Evolutionary conservation across 2,888 invertebrate species (phyloP).

Genomic region (Laothoe populi): DNA sequence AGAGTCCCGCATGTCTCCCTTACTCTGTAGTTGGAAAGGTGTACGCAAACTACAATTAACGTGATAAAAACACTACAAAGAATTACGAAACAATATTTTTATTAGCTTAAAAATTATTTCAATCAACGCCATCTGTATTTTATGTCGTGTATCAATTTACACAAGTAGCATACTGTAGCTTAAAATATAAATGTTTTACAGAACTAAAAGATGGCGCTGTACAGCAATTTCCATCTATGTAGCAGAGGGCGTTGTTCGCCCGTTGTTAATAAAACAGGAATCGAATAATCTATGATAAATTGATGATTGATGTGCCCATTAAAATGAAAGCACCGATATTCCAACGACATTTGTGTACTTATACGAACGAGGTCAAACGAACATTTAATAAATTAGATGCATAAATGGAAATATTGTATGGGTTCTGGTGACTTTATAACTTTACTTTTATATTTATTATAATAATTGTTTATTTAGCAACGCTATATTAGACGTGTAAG

Average conservation of each 20-base stretch:
- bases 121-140: slow-evolving; percentile 11
- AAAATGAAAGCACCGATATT: slow-evolving; percentile 19
- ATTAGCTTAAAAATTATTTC: neutral
- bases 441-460: too few species aligned
- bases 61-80: too few species aligned
- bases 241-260: slow-evolving; percentile 4
- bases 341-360: neutral
- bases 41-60: too few species aligned
- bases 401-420: slow-evolving; percentile 2
- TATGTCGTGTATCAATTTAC: neutral
- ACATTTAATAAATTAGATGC: neutral
- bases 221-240: neutral
- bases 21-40: too few species aligned
- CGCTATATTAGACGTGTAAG: neutral
- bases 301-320: slow-evolving; percentile 22
- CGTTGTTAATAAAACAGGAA: slow-evolving; percentile 9
- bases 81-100: too few species aligned
- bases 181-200: neutral
- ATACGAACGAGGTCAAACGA: slow-evolving; percentile 13
- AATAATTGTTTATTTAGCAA: neutral
- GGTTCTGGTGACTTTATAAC: neutral
- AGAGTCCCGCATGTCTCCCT: too few species aligned
- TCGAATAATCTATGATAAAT: slow-evolving; percentile 24
- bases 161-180: neutral
- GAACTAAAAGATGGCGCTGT: slow-evolving; percentile 12